phyloP scores from a whole-genome alignment of 1,140 invertebrate species.

The Rhagoletis zephyria region DNA sequence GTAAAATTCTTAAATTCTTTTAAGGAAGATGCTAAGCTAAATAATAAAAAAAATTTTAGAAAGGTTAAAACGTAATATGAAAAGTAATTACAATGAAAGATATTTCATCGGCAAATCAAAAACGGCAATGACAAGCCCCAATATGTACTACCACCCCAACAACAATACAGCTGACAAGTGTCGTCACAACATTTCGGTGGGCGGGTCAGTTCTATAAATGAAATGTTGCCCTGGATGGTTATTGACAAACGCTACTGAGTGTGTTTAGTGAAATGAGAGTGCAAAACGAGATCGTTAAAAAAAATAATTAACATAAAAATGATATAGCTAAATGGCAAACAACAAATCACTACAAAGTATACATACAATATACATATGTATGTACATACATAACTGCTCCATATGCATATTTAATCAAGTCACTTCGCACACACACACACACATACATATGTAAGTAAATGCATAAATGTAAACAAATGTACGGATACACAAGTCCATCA shows the following conservation, averaged over 20 bases:
- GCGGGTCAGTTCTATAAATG: constrained; percentile 67
- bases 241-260: constrained; percentile 9
- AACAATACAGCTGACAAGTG: constrained; percentile 51
- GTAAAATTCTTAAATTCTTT: background rate
- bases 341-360: background rate
- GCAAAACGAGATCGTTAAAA: background rate
- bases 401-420: constrained; percentile 34
- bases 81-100: constrained; percentile 27
- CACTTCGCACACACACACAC: background rate
- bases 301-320: background rate
- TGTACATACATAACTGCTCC: background rate
- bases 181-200: constrained; percentile 58
- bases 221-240: constrained; percentile 56
- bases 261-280: background rate
- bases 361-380: too few relatives aligned
- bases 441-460: background rate
- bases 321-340: background rate
- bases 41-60: background rate
- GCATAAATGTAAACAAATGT: background rate
- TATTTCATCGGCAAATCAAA: background rate
- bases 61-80: background rate
- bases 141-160: background rate
- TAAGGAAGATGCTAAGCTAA: background rate
- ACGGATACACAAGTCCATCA: background rate
- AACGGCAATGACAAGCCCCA: background rate